phyloP scores from a whole-genome alignment of 1,140 invertebrate species.

The Aphelenchoides fujianensis region DNA sequence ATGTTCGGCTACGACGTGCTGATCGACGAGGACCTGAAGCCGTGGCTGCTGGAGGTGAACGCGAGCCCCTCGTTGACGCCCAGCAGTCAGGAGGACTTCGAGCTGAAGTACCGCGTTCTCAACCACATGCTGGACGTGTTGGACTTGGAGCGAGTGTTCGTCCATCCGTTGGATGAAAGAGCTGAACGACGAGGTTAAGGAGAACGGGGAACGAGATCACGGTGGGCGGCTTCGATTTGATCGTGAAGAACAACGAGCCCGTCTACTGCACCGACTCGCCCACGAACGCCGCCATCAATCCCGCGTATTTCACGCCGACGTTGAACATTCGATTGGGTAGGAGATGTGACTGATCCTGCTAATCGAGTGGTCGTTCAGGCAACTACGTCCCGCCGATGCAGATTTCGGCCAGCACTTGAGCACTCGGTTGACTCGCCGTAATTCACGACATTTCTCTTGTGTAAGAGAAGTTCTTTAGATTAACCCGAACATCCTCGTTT shows the following conservation, averaged over 20 bases:
- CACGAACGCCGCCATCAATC: constrained; percentile 30
- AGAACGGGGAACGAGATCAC: constrained; percentile 40
- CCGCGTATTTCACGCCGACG: constrained; percentile 34
- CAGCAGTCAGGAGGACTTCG: constrained; percentile 66
- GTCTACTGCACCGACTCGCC: constrained; percentile 34
- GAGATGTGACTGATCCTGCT: not conserved
- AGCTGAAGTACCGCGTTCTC: constrained; percentile 65
- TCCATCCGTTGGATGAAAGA: not conserved
- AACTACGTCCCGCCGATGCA: constrained; percentile 20
- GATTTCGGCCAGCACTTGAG: no score
- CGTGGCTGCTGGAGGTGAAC: constrained; percentile 63
- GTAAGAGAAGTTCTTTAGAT: no score
- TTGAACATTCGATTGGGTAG: constrained; percentile 51
- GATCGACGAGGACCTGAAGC: constrained; percentile 64
- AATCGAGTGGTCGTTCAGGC: no score
- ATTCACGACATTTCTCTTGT: no score
- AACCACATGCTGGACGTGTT: constrained; percentile 66
- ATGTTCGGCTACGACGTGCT: constrained; percentile 66
- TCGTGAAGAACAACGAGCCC: constrained; percentile 44
- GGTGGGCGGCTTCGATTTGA: constrained; percentile 52
- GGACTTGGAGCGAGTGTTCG: constrained; percentile 65
- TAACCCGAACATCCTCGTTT: no score
- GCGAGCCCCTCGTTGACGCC: constrained; percentile 66
- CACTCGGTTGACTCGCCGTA: no score
- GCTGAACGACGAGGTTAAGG: constrained; percentile 36